Conservation (phyloP, 2,113 vertebrate genomes). For the Orcinus orca region DNA sequence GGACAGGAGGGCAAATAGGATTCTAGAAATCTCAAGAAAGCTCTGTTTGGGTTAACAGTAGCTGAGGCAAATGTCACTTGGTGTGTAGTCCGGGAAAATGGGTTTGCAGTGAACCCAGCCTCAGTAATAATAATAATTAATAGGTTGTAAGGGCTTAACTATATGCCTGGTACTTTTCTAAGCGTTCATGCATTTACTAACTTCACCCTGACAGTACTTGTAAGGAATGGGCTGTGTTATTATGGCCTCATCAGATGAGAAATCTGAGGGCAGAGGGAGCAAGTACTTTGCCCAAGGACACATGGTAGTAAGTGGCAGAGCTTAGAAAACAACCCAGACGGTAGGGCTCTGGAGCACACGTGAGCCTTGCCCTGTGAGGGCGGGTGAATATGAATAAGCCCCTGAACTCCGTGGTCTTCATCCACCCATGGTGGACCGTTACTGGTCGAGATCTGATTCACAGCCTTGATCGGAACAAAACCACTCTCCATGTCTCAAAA, state of each 20-base stretch:
- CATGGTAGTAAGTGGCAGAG: neutral
- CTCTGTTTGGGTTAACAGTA: neutral
- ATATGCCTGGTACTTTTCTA: neutral
- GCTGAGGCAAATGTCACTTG: neutral
- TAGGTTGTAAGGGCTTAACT: neutral
- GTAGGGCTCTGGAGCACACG: accelerated
- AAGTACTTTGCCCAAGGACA: neutral
- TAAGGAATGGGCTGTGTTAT: neutral
- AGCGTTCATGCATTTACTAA: neutral
- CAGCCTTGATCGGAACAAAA: conserved; percentile 15
- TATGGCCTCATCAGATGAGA: neutral
- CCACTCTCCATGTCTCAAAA: neutral
- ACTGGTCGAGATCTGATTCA: neutral
- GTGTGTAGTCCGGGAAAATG: neutral
- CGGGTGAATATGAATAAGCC: neutral
- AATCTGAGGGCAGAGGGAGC: neutral
- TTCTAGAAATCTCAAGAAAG: neutral
- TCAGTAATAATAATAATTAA: neutral
- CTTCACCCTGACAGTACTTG: neutral
- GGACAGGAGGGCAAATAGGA: neutral
- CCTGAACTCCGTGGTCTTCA: accelerated
- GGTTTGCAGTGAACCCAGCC: neutral
- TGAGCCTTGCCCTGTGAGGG: neutral
- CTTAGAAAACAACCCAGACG: neutral
- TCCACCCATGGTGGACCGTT: neutral